Conservation (phyloP, 2,888 invertebrate species). For the Trissoscelio sp. region DNA sequence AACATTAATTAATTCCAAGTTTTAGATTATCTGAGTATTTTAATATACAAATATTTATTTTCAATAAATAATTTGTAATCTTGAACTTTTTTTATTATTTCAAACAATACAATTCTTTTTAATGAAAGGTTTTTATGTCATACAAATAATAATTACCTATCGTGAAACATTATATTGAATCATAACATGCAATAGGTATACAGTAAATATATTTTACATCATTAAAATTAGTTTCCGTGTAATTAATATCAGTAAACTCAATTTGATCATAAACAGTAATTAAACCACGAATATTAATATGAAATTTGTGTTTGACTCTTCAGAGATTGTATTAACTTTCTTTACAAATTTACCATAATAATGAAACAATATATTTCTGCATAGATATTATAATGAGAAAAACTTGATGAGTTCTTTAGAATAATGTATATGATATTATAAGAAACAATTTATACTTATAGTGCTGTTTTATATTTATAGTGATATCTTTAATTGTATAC, state of each 20-base stretch:
- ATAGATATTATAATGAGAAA: not conserved
- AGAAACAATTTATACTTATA: too few relatives aligned
- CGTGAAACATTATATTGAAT: conserved; percentile 25
- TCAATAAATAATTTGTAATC: too few relatives aligned
- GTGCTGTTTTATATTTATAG: too few relatives aligned
- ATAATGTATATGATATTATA: too few relatives aligned
- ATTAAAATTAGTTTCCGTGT: conserved; percentile 44
- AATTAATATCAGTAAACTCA: conserved; percentile 46
- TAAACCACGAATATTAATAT: conserved; percentile 4
- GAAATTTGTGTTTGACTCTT: conserved; percentile 23
- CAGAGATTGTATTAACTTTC: conserved; percentile 14
- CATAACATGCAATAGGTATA: conserved; percentile 27
- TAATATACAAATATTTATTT: too few relatives aligned
- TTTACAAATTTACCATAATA: not conserved
- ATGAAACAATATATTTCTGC: conserved; percentile 3
- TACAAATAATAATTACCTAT: too few relatives aligned
- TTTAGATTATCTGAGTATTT: too few relatives aligned
- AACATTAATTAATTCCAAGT: too few relatives aligned
- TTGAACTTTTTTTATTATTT: too few relatives aligned
- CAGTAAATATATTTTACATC: conserved; percentile 36
- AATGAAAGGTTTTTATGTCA: too few relatives aligned
- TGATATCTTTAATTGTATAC: too few relatives aligned
- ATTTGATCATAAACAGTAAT: conserved; percentile 41
- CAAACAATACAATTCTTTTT: too few relatives aligned
- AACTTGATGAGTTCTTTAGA: not conserved